A percentile compares a stretch with the other conserved stretches of the same genome.
Conservation (phyloP, 2,113 vertebrate genomes). For the Platysternon megacephalum region DNA sequence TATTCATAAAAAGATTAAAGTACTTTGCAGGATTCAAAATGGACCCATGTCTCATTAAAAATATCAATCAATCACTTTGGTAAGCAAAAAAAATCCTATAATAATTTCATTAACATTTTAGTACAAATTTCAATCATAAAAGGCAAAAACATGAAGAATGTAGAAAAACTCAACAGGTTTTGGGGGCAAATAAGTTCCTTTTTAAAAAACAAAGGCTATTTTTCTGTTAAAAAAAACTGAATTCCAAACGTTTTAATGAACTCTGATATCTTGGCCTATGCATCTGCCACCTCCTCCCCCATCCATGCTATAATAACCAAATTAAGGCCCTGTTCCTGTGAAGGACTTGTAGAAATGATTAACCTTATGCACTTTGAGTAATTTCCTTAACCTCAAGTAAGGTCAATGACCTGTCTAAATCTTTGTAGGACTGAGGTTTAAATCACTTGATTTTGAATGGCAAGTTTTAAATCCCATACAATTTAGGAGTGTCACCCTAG, state of each 20-base stretch:
- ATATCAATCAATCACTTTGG: background rate
- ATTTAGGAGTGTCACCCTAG: background rate
- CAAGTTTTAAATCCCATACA: conserved; percentile 31
- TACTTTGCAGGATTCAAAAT: background rate
- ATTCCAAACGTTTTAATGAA: background rate
- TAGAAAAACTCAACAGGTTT: background rate
- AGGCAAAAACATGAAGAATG: background rate
- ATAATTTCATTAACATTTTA: background rate
- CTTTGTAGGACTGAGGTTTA: conserved; percentile 21
- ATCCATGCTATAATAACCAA: background rate
- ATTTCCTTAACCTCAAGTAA: conserved; percentile 26
- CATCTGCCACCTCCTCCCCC: background rate
- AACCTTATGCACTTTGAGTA: background rate
- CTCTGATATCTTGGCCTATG: background rate
- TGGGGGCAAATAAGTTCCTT: background rate
- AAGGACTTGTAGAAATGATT: conserved; percentile 23
- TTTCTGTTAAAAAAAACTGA: background rate
- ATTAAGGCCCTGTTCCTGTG: background rate
- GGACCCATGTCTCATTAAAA: background rate
- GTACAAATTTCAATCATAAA: background rate
- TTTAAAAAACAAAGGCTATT: background rate
- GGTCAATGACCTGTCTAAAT: background rate
- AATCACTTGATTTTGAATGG: background rate
- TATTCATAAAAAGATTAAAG: background rate
- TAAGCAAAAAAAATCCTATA: background rate